Percentiles rank a stretch among this genome's conserved stretches.
These are phyloP conservation scores for Cettia cetti DNA, from an alignment of 2,113 vertebrate species.

Conservation along the genomic window DNA sequence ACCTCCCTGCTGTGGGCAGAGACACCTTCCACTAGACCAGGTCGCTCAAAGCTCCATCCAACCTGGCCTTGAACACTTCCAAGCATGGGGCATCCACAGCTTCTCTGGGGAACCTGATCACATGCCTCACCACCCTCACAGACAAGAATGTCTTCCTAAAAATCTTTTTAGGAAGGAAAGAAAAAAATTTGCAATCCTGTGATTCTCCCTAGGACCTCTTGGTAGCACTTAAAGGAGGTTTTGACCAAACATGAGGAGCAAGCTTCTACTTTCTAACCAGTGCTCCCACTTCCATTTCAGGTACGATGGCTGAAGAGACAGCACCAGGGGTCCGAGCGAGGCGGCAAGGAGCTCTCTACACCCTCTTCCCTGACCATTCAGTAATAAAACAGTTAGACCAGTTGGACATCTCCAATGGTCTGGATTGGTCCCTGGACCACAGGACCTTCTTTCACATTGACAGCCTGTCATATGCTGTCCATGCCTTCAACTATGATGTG, in stretches of 20 bases:
- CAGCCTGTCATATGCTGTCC: conserved; percentile 77
- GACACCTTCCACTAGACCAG: not conserved
- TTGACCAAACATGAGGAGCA: not conserved
- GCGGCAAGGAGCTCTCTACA: conserved; percentile 75
- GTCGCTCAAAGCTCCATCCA: not conserved
- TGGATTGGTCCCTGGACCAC: conserved; percentile 88
- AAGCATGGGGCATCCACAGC: not conserved
- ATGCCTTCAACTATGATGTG: conserved; percentile 81
- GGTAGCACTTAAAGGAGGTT: not conserved
- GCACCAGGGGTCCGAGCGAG: conserved; percentile 54
- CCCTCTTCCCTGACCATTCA: conserved; percentile 65
- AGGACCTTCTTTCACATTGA: conserved; percentile 84
- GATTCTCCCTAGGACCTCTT: not conserved
- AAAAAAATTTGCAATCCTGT: not conserved
- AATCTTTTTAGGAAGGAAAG: not conserved
- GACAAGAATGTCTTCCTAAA: not conserved
- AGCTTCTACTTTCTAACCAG: not conserved
- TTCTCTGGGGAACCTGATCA: not conserved
- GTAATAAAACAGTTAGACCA: conserved; percentile 74
- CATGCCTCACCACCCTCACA: not conserved
- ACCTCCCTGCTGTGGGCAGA: not conserved
- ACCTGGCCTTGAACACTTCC: not conserved
- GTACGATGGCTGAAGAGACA: conserved; percentile 64
- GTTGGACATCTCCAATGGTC: conserved; percentile 85
- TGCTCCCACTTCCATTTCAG: not conserved